These are phyloP conservation scores for Morone chrysops DNA, from an alignment of 2,113 vertebrate species.

Conservation along the genomic window DNA sequence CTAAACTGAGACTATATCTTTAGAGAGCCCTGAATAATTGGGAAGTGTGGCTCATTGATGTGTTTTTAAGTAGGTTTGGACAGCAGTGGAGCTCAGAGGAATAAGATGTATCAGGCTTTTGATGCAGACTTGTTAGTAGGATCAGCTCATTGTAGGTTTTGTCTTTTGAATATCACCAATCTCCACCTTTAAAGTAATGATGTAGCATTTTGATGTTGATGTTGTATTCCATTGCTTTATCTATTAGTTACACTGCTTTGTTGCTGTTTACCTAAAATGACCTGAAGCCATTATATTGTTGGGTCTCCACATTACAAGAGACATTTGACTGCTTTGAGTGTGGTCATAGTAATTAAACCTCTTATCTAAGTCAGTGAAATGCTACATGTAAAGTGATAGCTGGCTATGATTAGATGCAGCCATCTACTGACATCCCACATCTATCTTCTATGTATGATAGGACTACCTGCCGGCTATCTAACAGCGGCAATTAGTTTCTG, in stretches of 20 bases:
- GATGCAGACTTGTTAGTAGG: no score
- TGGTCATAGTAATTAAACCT: not conserved
- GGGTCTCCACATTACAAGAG: not conserved
- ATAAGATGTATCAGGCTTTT: no score
- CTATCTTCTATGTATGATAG: not conserved
- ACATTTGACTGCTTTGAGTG: not conserved
- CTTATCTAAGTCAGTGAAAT: not conserved
- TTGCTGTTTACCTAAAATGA: not conserved
- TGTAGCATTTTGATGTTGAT: not conserved
- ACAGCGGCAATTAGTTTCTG: constrained; percentile 19
- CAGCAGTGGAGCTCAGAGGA: no score
- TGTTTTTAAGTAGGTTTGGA: no score
- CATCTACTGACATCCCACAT: not conserved
- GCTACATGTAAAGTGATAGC: not conserved
- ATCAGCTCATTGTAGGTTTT: no score
- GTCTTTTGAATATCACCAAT: no score
- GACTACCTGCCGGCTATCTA: constrained; percentile 12
- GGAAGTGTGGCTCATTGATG: no score
- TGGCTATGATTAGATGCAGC: constrained; percentile 7
- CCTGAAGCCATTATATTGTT: not conserved
- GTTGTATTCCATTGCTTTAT: no score
- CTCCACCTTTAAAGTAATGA: not conserved
- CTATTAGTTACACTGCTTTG: not conserved
- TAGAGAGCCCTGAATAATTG: no score
- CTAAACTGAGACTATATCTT: no score